phyloP scores from a whole-genome alignment of 2,888 invertebrate genomes.

The Andrena flavipes region DNA sequence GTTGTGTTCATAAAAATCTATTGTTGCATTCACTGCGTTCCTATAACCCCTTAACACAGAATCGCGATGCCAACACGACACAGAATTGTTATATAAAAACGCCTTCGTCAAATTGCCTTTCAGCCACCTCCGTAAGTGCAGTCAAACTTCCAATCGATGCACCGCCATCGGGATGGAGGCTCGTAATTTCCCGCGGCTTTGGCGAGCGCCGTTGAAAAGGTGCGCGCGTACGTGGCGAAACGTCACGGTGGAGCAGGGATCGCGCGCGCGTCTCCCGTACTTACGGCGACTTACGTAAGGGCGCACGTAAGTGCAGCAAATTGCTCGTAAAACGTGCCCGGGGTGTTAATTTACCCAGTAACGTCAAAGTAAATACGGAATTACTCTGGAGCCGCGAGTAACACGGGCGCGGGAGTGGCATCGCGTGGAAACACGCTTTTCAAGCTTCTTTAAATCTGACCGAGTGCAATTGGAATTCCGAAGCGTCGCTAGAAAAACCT shows the following conservation, averaged over 20 bases:
- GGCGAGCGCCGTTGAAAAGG: constrained; percentile 19
- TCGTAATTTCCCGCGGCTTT: constrained; percentile 50
- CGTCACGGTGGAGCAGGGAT: constrained; percentile 56
- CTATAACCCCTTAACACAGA: too few species aligned
- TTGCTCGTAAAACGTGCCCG: constrained; percentile 77
- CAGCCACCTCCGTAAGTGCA: too few species aligned
- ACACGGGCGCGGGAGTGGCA: constrained; percentile 44
- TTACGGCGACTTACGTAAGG: constrained; percentile 65
- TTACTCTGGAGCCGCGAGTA: constrained; percentile 63
- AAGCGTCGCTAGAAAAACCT: constrained; percentile 12
- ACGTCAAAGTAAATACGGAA: constrained; percentile 72
- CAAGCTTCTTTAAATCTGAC: constrained; percentile 38
- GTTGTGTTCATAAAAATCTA: background rate
- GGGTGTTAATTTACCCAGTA: constrained; percentile 74
- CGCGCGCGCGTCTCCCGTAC: constrained; percentile 62
- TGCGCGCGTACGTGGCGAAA: constrained; percentile 36
- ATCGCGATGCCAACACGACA: background rate
- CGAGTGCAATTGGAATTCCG: constrained; percentile 35
- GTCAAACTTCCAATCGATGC: background rate
- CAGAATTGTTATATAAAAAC: background rate
- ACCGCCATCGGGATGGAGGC: constrained; percentile 51
- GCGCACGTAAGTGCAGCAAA: constrained; percentile 77
- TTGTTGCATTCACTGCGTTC: too few species aligned
- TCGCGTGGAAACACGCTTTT: constrained; percentile 12
- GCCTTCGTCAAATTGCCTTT: background rate